These are phyloP conservation scores for Phasia obesa DNA, from an alignment of 2,888 invertebrate species.

Conservation along the genomic window DNA sequence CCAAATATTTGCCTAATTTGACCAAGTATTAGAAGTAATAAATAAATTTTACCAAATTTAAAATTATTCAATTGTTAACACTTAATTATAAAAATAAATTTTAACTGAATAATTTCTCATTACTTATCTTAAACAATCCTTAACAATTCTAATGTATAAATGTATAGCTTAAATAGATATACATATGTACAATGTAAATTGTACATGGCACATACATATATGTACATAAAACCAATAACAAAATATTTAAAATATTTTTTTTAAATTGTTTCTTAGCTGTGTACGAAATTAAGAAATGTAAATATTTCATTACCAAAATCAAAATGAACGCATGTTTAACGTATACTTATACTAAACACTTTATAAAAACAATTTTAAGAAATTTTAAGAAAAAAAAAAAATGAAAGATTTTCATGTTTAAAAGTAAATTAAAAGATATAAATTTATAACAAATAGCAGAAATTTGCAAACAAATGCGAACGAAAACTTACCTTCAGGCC, in stretches of 20 bases:
- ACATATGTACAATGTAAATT: too few species aligned
- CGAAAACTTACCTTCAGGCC: constrained; percentile 92
- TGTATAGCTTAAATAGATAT: too few species aligned
- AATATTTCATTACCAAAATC: constrained; percentile 68
- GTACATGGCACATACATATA: too few species aligned
- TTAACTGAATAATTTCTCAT: too few species aligned
- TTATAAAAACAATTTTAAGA: constrained; percentile 19
- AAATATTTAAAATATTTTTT: not conserved
- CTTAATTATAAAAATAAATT: too few species aligned
- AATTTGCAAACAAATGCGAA: constrained; percentile 48
- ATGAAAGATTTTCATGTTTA: constrained; percentile 44
- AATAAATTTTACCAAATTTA: too few species aligned
- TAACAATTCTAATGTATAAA: too few species aligned
- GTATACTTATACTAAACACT: constrained; percentile 3
- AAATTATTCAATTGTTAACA: too few species aligned
- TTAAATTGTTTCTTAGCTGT: not conserved
- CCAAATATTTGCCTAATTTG: too few species aligned
- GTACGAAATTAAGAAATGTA: constrained; percentile 62
- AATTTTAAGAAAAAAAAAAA: constrained; percentile 6
- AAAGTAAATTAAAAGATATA: constrained; percentile 32
- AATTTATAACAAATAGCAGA: constrained; percentile 21
- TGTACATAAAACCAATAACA: not conserved
- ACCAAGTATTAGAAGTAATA: too few species aligned
- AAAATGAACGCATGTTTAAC: constrained; percentile 15
- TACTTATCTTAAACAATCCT: too few species aligned